Percentiles rank a stretch among this genome's conserved stretches.
phyloP scores from a whole-genome alignment of 2,113 vertebrate genomes.

The Acanthochromis polyacanthus region DNA sequence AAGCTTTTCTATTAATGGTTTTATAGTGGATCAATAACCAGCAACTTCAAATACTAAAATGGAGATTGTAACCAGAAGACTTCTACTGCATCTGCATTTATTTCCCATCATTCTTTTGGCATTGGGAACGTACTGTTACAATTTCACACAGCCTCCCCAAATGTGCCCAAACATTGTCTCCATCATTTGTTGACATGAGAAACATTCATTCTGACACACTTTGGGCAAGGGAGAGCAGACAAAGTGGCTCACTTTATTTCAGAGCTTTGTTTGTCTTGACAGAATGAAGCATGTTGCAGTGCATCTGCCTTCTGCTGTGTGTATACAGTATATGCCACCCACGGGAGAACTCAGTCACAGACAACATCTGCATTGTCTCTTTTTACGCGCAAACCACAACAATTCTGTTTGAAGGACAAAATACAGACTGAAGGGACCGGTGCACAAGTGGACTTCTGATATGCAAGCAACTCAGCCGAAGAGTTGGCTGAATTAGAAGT shows the following conservation, averaged over 20 bases:
- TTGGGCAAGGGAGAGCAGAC: constrained; percentile 43
- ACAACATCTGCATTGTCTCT: constrained; percentile 59
- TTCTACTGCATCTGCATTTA: constrained; percentile 1
- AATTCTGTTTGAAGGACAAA: constrained; percentile 10
- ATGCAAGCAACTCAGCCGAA: constrained; percentile 12
- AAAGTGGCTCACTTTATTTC: constrained; percentile 47
- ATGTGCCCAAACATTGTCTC: constrained; percentile 45
- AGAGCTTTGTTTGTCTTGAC: constrained; percentile 66
- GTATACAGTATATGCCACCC: constrained; percentile 48
- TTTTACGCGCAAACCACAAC: constrained; percentile 12
- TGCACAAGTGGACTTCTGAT: neutral
- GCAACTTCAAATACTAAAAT: neutral
- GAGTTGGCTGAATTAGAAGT: constrained; percentile 34
- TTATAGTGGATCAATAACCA: neutral
- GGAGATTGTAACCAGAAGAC: neutral
- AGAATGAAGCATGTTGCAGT: constrained; percentile 64
- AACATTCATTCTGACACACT: constrained; percentile 41
- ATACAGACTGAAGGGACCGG: neutral
- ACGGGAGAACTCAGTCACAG: constrained; percentile 27
- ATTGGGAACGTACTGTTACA: neutral
- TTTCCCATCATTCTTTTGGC: neutral
- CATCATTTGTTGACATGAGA: constrained; percentile 45
- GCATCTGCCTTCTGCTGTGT: constrained; percentile 59
- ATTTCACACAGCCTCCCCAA: constrained; percentile 27
- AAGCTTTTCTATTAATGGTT: neutral